phyloP scores from a whole-genome alignment of 1,140 invertebrate genomes.

The Campoletis sonorensis region DNA sequence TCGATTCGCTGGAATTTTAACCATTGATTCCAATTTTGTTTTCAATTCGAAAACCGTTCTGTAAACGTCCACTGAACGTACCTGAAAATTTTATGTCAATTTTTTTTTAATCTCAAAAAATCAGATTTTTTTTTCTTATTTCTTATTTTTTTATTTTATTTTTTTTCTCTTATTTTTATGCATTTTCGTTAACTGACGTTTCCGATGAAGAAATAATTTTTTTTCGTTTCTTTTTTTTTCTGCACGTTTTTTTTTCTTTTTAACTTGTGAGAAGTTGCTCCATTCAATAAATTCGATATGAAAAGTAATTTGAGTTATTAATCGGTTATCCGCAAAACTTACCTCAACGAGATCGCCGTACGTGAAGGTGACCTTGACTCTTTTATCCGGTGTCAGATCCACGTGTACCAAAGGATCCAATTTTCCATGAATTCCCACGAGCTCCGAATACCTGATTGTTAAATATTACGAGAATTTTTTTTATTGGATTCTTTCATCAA shows the following conservation, averaged over 20 bases:
- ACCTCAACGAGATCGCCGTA: slow-evolving; percentile 86
- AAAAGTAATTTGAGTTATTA: background rate
- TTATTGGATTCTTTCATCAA: no score
- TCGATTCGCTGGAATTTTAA: slow-evolving; percentile 86
- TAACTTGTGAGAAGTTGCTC: background rate
- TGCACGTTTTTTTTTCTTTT: slow-evolving; percentile 31
- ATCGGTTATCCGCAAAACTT: slow-evolving; percentile 51
- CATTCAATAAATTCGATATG: background rate
- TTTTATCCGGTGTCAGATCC: slow-evolving; percentile 89
- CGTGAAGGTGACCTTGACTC: slow-evolving; percentile 89
- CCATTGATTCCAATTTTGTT: slow-evolving; percentile 85
- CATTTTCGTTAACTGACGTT: background rate
- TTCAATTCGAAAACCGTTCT: slow-evolving; percentile 88
- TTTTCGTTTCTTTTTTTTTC: slow-evolving; percentile 24
- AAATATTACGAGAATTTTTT: background rate
- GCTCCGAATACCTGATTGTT: slow-evolving; percentile 84
- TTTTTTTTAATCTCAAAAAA: no score
- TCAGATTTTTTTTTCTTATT: no score
- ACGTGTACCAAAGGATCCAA: slow-evolving; percentile 91
- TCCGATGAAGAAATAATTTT: background rate
- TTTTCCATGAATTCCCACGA: slow-evolving; percentile 89
- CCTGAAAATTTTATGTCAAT: slow-evolving; percentile 59
- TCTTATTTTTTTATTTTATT: no score
- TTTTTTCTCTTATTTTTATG: no score
- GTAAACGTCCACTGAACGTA: slow-evolving; percentile 86